Base-by-base conservation (phyloP, 2,888 invertebrate species). In the Lochmaea crataegi region DNA sequence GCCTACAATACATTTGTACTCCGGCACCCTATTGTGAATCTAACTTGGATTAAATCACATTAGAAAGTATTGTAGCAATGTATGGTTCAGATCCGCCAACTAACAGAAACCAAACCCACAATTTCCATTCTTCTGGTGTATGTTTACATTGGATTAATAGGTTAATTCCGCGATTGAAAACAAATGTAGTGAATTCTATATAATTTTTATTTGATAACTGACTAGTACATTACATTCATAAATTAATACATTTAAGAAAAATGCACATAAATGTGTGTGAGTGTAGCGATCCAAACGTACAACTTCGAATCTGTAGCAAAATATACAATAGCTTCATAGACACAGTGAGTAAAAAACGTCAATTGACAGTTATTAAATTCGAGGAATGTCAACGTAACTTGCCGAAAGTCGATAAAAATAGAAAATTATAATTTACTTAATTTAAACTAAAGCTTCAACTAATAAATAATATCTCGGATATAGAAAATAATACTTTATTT, bases 221-320 rank as follows among this genome's bases (percentile, higher is more conserved):
- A 76, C 76, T 76, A 77, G 76, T 76, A 71, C 75, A 71, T 70
- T 75, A 75, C 77, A 77, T 74, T 70, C 66, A 74, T 68, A 75
- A 73, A 75, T 64, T 75, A 56, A 70, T 68, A 74, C 65, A 71
- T 32, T 65, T 71, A 68, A 32, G 32, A 70, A 64, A 57, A 70
- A 64, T 65, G 63, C 64, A 72, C 38, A 63, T 61, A 58, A 41
- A 57, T 69, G 69, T 64, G 38, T 58, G 60, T 72, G 69, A 57
- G 32, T 45, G 45, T 5, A 64, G 64, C 16, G 57, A 65, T 65
- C 56, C 63, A 64, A 32, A 45, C 63, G 63, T 67, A 70, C 18
- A 70, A 71, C 72, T 75, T 38, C 18, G 61, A 42, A 42, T 61
- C 68, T 12, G 68, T 74, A 74, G 66, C 72, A 72, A 71, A 72